Percentiles rank a stretch among this genome's conserved stretches.
phyloP scores from a whole-genome alignment of 2,113 vertebrate species.

The Sapayoa aenigma region DNA sequence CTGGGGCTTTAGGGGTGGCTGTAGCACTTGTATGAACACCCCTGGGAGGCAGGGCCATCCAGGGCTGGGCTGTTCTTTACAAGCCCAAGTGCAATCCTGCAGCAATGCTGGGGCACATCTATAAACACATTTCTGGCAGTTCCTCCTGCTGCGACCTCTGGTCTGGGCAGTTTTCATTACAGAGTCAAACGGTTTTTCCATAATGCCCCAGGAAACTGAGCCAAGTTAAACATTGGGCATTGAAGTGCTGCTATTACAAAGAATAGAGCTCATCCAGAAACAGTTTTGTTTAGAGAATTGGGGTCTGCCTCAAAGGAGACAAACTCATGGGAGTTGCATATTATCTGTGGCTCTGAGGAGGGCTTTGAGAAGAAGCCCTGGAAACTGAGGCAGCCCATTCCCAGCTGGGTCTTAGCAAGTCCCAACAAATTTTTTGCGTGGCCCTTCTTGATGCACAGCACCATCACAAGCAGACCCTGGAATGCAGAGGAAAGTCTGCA shows the following conservation, averaged over 20 bases:
- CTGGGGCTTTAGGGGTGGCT: not conserved
- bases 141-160: not conserved
- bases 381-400: too few relatives aligned
- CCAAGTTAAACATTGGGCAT: not conserved
- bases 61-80: not conserved
- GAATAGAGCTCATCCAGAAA: not conserved
- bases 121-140: not conserved
- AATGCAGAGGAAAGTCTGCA: not conserved
- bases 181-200: slow-evolving; percentile 3
- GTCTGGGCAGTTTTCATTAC: not conserved
- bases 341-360: not conserved
- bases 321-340: not conserved
- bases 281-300: not conserved
- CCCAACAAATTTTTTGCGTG: not conserved
- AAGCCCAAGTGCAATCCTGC: not conserved
- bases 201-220: not conserved
- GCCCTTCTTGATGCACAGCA: not conserved
- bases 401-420: not conserved
- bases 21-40: not conserved
- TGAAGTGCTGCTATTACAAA: not conserved
- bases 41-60: not conserved
- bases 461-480: not conserved
- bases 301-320: not conserved
- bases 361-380: not conserved
- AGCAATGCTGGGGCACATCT: not conserved